A percentile compares a stretch with the other conserved stretches of the same genome.
phyloP scores from a whole-genome alignment of 2,113 vertebrate species.

The Tupaia tana region DNA sequence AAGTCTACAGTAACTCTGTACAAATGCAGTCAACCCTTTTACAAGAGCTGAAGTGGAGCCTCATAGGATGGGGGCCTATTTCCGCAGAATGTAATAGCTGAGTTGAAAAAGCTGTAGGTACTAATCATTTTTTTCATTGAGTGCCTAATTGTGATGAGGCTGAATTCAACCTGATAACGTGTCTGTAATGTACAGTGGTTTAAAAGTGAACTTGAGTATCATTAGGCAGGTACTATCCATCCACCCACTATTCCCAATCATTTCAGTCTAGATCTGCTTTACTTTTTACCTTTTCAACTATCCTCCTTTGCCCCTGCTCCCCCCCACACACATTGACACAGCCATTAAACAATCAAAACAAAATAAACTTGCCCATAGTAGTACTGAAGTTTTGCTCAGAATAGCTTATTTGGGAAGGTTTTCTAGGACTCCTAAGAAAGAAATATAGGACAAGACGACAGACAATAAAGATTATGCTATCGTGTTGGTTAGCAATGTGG shows the following conservation, averaged over 20 bases:
- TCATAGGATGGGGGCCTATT: background rate
- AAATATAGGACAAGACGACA: background rate
- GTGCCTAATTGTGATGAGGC: background rate
- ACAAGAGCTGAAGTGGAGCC: background rate
- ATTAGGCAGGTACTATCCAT: background rate
- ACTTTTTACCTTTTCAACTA: background rate
- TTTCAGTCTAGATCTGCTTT: background rate
- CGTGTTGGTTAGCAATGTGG: background rate
- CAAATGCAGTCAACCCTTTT: background rate
- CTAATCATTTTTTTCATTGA: background rate
- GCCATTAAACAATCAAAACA: background rate
- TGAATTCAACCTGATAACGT: background rate
- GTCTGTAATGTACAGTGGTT: background rate
- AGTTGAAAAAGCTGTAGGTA: background rate
- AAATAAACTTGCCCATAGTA: background rate
- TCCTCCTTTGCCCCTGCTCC: too few relatives aligned
- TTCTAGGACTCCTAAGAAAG: background rate
- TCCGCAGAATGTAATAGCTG: background rate
- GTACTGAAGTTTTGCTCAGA: background rate
- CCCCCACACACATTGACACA: too few relatives aligned
- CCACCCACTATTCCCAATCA: background rate
- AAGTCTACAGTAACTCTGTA: background rate
- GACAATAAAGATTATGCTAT: background rate
- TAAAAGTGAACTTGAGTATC: background rate
- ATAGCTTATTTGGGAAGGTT: background rate